Evolutionary conservation across 2,888 invertebrate species (phyloP), one percentile per base, ranked within the genome.

Genomic region (Nomada lathburiana): DNA sequence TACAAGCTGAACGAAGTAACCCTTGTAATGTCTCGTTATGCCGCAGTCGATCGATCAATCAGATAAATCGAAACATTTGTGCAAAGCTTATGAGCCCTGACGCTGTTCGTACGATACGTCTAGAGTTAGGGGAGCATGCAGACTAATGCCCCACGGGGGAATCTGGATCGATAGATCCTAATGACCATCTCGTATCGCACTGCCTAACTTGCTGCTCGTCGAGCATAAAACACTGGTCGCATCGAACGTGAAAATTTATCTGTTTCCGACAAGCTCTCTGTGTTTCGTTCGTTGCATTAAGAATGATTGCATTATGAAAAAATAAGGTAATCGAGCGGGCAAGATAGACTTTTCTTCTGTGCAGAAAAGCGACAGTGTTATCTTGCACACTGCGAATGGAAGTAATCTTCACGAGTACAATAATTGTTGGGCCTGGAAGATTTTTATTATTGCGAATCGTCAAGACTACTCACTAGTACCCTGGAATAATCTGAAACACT

Each of bases 61-160:
- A 80, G 80, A 80, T 65, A 80, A 72, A 80, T 80, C 76, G 80
- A 68, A 71, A 76, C 80, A 72, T 80, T 80, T 67, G 65, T 42
- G 71, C 5, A 50, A 71, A 76, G 80, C 76, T 76, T 72, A 76
- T 76, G 70, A 76, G 70, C 71, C 70, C 64, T 67, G 65, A 71
- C 76, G 80, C n/a, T 53, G 36, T 60, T 55, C 78, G 57, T 69
- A 50, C 64, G 47, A 70, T 70, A 62, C 69, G 62, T 55, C 71
- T 42, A 50, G 69, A 80, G 76, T 72, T 72, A 80, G 57, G 62
- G 52, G 69, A 71, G 67, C 67, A 62, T 50, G 13, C 44, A 18
- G 70, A 71, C 52, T 80, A 82, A 80, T 82, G 75, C n/a, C 69
- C 60, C 78, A 64, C 71, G 9, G 47, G 80, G 80, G 76, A 82